phyloP scores from a whole-genome alignment of 2,797 vertebrate genomes.

The Anolis apletophallus region DNA sequence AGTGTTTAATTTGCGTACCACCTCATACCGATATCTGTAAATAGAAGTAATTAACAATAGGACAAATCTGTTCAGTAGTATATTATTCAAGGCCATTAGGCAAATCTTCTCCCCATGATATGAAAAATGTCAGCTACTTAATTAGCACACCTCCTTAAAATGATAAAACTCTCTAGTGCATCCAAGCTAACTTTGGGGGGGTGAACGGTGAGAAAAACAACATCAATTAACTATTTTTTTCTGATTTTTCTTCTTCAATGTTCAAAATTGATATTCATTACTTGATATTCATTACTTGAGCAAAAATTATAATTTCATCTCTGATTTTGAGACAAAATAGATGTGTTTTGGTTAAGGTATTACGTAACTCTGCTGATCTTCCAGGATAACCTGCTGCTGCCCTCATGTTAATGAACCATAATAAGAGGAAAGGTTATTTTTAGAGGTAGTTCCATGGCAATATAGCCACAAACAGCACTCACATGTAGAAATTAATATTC shows the following conservation, averaged over 20 bases:
- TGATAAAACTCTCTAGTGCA: constrained; percentile 47
- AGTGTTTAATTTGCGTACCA: constrained; percentile 56
- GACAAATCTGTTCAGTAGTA: constrained; percentile 46
- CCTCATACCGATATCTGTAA: constrained; percentile 58
- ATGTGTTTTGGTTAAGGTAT: constrained; percentile 56
- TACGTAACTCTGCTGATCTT: not conserved
- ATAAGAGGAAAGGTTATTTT: too few relatives aligned
- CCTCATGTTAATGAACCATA: too few relatives aligned
- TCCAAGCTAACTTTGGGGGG: constrained; percentile 46
- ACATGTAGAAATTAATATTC: not conserved
- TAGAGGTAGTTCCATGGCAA: too few relatives aligned
- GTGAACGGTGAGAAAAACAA: constrained; percentile 44
- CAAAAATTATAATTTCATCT: constrained; percentile 66
- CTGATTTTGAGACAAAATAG: constrained; percentile 73
- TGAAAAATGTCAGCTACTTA: constrained; percentile 66
- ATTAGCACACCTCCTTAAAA: constrained; percentile 69
- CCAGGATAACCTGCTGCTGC: too few relatives aligned
- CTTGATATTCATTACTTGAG: constrained; percentile 75
- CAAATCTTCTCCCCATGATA: constrained; percentile 66
- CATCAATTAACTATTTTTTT: constrained; percentile 61
- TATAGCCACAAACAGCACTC: not conserved
- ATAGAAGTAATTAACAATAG: constrained; percentile 59
- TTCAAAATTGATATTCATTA: constrained; percentile 71
- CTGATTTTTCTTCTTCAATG: constrained; percentile 71
- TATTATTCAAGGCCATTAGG: constrained; percentile 61